Evolutionary conservation across 2,797 vertebrate species (phyloP), one percentile per base, ranked within the genome.

Genomic region (Manis pentadactyla): DNA sequence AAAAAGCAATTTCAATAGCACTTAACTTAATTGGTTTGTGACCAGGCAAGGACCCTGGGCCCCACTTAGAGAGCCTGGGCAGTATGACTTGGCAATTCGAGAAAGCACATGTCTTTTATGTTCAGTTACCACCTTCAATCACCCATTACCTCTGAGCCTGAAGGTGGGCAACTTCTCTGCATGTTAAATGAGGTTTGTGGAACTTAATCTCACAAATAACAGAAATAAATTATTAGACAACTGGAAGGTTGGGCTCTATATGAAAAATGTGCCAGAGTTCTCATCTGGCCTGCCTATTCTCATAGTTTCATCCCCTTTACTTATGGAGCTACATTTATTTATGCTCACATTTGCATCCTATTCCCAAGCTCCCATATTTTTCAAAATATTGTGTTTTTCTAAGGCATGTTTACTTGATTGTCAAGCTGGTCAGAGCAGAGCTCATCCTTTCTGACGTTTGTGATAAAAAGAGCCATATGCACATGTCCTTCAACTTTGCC

Each of bases 1-100:
- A 92, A 90, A 96, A 97, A 91, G 93, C 85, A 94, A 96, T 97
- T 97, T 96, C 90, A 49, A 87, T 68, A 95, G 69, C 90, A 88
- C 94, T 97, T 96, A 90, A 87, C 89, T 96, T 96, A 96, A 97
- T 96, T 96, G 97, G 95, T 93, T 93, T 97, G 94, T 96, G 93
- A 94, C 92, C 95, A 97, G 95, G 93, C 59, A 63, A 85, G 93
- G 82, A 95, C 95, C n/a, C 63, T 29, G 42, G 87, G 46, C 63
- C 68, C 85, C 77, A 75, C 94, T 93, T 94, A 91, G 4, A 79
- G 64, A 88, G 39, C 29, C 31, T 13, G 63, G 88, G 68, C 66
- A 82, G 42, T 29, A 13, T 0, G 23, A 69, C 18, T 49, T 34
- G 11, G 82, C 55, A 79, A 14, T 96, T 86, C 89, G 73, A 93